These are phyloP conservation scores for Gorilla gorilla DNA, from an alignment of 2,113 vertebrate species.

Conservation along the genomic window DNA sequence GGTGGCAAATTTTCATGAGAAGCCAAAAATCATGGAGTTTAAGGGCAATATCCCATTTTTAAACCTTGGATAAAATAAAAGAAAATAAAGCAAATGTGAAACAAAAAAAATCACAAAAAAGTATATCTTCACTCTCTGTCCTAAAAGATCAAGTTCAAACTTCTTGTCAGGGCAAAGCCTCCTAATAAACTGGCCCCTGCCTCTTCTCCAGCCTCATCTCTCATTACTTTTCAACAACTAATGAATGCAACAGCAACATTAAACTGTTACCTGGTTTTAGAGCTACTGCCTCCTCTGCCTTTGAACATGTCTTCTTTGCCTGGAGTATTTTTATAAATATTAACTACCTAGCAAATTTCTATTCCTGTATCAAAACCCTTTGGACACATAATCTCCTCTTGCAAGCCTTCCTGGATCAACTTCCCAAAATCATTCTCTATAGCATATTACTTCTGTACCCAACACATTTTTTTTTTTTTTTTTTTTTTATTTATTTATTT, in stretches of 20 bases:
- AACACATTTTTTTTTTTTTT: not conserved
- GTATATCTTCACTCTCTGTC: not conserved
- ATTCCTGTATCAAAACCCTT: not conserved
- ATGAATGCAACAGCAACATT: not conserved
- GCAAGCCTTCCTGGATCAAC: not conserved
- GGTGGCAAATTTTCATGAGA: not conserved
- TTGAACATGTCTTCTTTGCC: not conserved
- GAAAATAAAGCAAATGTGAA: constrained; percentile 21
- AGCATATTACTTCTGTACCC: not conserved
- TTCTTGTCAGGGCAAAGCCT: not conserved
- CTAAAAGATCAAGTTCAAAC: not conserved
- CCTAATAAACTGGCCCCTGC: not conserved
- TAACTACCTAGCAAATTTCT: not conserved
- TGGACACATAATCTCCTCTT: not conserved
- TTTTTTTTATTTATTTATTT: no score
- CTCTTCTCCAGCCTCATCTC: not conserved
- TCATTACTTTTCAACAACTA: not conserved
- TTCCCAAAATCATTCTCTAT: not conserved
- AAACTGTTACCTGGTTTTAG: not conserved
- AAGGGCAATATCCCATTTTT: not conserved
- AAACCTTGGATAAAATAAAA: not conserved
- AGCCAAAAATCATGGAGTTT: not conserved
- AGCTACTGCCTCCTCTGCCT: not conserved
- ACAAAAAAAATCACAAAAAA: not conserved
- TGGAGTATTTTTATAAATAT: not conserved